Evolutionary conservation across 2,113 vertebrate species (phyloP), one percentile per base, ranked within the genome.

Genomic region (Onychorhynchus coronatus): DNA sequence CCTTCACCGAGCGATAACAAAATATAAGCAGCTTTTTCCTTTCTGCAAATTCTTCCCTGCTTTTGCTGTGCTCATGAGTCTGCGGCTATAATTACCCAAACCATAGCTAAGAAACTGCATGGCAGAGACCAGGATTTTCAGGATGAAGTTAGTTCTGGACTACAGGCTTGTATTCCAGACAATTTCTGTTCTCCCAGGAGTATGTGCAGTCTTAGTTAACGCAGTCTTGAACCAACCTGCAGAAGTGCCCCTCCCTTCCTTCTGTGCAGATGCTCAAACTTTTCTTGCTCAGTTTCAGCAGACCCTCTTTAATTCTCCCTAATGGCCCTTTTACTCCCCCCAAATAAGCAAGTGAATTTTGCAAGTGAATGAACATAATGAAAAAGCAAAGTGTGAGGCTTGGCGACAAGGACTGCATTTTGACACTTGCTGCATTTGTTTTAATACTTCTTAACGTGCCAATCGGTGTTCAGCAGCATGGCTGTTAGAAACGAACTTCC

Each of bases 111-210:
- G 61, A 88, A 96, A 89, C 72, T 6, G 17, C 93, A 92, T 1
- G 7, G 94, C 56, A 56, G 84, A 97, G 53, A 91, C 68, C 84
- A 91, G 6, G 1, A 0, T 95, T 97, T 98, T 95, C 96, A 96
- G 96, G 91, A 96, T 77, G 58, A 96, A 86, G 89, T 14, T 76
- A 68, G 78, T 94, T 97, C 91, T 93, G 94, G 85, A 95, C 94
- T 41, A 15, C 55, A 91, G 70, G 75, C 55, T 81, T 91, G 80
- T 94, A 79, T 91, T 96, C 91, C 67, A 84, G 80, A 71, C 8
- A 46, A 88, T 83, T 89, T 93, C 70, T 91, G 37, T 94, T 89
- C 77, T 95, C 95, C 4, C 42, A 92, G 78, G 91, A 92, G 73
- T 90, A 70, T 8, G 16, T 66, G 35, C 63, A 92, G 86, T 63